Base-by-base conservation (phyloP, 2,113 vertebrate genomes). In the Gadus macrocephalus region DNA sequence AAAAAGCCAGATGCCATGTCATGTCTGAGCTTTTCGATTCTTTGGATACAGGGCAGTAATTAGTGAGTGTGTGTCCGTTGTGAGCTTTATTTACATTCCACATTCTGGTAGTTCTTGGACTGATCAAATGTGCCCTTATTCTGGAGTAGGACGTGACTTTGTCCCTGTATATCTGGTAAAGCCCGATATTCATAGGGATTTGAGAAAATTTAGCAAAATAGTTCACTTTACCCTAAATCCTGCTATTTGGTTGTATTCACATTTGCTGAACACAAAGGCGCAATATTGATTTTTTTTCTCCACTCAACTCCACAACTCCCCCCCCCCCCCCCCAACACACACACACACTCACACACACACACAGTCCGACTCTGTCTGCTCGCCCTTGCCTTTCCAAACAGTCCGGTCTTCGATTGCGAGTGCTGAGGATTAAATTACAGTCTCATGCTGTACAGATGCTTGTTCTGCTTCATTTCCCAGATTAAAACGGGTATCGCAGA, bases 381-480 rank as follows among this genome's bases (percentile, higher is more conserved):
- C 81, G 72, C 73, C 79, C 75, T 49, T 81, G 73, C 78, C 84
- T n/a, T 58, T 91, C 86, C 89, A 79, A 82, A 79, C 85, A 86
- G 83, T 85, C 89, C 78, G 86, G 80, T 82, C 84, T 92, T 91
- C 66, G n/a, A 89, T 89, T 93, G 91, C 92, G 87, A 91, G 84
- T 67, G 70, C 86, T 85, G 80, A 83, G 83, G 88, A 94, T 93
- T 94, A 87, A 90, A 92, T 94, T 93, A 92, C 86, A 90, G 75
- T 88, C 68, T 89, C 82, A 80, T 86, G 81, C 90, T 91, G 76
- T 91, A 89, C 87, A 88, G 82, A 88, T 85, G 71, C 81, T 89
- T 89, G 75, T 82, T 85, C 84, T 82, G 69, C 71, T 84, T 69
- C 66, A 78, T 91, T 85, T 78, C 86, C 80, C 78, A 83, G 84